Conservation (phyloP, 2,113 vertebrate genomes). For the Myotis yumanensis region DNA sequence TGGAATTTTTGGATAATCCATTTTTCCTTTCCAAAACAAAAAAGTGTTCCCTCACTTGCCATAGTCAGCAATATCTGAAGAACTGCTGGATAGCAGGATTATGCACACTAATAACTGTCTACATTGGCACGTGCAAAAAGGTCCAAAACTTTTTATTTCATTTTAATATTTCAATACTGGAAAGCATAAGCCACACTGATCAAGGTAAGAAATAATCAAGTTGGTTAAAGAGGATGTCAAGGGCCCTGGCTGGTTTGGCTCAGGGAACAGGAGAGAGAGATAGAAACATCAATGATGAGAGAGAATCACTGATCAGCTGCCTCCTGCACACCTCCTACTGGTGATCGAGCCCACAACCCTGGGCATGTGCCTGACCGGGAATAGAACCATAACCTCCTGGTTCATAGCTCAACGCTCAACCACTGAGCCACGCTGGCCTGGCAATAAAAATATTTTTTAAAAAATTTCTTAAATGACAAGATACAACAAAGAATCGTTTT, state of each 20-base stretch:
- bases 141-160: not conserved
- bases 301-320: too few relatives aligned
- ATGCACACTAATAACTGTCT: not conserved
- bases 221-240: conserved; percentile 6
- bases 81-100: not conserved
- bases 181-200: not conserved
- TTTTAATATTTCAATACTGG: not conserved
- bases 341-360: too few relatives aligned
- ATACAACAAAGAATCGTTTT: not conserved
- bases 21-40: not conserved
- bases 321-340: too few relatives aligned
- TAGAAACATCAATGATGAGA: too few relatives aligned
- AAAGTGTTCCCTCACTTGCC: not conserved
- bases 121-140: not conserved
- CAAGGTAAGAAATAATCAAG: not conserved
- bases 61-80: not conserved
- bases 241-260: not conserved
- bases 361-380: too few relatives aligned
- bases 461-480: not conserved
- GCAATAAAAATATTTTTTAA: not conserved
- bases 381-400: too few relatives aligned
- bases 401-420: too few relatives aligned
- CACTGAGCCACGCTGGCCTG: too few relatives aligned
- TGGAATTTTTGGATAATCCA: not conserved
- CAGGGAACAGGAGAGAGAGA: not conserved